Conservation (phyloP, 2,888 invertebrate species). For the Lithophane semibrunnea region DNA sequence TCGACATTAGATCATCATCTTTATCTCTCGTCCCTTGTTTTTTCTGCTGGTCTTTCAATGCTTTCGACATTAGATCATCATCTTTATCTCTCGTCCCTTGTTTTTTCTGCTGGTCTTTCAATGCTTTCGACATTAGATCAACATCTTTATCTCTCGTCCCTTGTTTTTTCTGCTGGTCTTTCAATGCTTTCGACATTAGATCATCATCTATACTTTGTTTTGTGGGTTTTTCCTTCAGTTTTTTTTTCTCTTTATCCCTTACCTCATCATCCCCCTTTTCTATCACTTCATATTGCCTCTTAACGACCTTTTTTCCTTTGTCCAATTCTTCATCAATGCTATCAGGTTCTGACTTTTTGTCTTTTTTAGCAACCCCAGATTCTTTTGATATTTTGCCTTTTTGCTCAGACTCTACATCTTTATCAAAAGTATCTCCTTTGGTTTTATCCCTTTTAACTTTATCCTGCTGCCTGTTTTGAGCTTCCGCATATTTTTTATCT, state of each 20-base stretch:
- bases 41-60: neutral
- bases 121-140: neutral
- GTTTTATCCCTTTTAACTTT: neutral
- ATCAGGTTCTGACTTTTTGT: neutral
- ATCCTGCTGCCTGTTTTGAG: neutral
- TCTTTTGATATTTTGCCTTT: conserved; percentile 1
- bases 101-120: neutral
- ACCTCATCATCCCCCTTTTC: neutral
- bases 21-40: neutral
- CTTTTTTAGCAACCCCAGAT: neutral
- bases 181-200: neutral
- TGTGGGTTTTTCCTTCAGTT: conserved; percentile 9
- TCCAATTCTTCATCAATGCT: conserved; percentile 9
- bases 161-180: neutral
- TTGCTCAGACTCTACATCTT: neutral
- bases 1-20: neutral
- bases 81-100: neutral
- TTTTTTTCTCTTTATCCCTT: neutral
- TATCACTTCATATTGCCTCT: neutral
- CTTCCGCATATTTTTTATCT: conserved; percentile 10
- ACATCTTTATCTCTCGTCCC: neutral
- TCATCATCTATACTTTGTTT: too few relatives aligned
- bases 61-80: neutral
- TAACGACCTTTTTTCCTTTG: neutral
- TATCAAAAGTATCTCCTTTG: neutral